phyloP scores from a whole-genome alignment of 1,140 invertebrate species.

The Tetraneura akinire region DNA sequence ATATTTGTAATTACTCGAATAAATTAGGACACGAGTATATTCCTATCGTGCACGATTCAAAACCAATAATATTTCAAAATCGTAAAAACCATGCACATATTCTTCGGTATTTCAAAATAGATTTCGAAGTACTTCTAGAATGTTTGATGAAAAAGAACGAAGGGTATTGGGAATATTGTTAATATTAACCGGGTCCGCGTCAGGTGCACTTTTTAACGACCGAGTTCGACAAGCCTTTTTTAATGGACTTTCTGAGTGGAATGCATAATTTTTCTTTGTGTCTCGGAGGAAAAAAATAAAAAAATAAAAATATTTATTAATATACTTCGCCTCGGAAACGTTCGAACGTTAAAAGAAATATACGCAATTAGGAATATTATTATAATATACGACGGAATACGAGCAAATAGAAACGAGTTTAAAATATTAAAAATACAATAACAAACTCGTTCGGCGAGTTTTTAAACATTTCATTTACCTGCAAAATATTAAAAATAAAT shows the following conservation, averaged over 20 bases:
- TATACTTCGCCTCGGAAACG: neutral
- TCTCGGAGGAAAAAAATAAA: neutral
- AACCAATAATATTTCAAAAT: too few relatives aligned
- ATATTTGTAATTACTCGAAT: too few relatives aligned
- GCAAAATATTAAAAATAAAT: too few relatives aligned
- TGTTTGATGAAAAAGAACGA: neutral
- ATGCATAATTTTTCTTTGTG: constrained; percentile 25
- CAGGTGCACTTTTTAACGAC: constrained; percentile 12
- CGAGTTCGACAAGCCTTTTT: neutral
- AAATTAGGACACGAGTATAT: too few relatives aligned
- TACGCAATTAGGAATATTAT: too few relatives aligned
- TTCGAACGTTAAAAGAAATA: neutral
- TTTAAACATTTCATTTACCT: too few relatives aligned
- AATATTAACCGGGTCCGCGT: neutral
- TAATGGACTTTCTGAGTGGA: neutral
- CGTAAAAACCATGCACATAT: neutral
- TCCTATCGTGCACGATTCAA: too few relatives aligned
- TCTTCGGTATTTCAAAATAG: neutral
- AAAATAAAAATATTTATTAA: too few relatives aligned
- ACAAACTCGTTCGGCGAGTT: too few relatives aligned
- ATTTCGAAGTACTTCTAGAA: neutral
- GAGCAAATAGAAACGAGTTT: too few relatives aligned
- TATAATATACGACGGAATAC: too few relatives aligned
- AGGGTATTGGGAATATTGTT: neutral
- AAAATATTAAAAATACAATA: too few relatives aligned